phyloP scores from a whole-genome alignment of 2,888 invertebrate species.

The Rapana venosa region DNA sequence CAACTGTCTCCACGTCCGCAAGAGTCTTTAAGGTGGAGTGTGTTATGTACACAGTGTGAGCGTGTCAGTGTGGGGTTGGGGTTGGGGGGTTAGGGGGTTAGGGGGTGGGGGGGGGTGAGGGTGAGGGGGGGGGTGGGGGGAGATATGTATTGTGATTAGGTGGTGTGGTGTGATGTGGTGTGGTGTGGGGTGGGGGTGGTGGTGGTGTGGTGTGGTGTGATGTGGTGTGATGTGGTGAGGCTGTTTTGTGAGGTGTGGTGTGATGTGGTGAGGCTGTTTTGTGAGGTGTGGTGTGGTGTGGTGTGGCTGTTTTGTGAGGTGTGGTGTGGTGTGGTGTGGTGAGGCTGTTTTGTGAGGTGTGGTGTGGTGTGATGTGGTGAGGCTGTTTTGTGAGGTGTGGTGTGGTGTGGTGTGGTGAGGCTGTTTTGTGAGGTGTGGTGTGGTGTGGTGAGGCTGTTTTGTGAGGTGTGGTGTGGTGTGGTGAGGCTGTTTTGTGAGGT shows the following conservation, averaged over 20 bases:
- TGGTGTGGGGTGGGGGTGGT: neutral
- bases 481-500: no score
- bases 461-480: slow-evolving; percentile 4
- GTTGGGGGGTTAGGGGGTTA: neutral
- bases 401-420: no score
- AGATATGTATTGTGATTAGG: neutral
- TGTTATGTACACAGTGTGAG: neutral
- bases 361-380: no score
- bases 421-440: neutral
- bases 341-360: no score
- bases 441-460: neutral
- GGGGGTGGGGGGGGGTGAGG: neutral
- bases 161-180: neutral
- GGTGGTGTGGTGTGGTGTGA: neutral
- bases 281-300: no score
- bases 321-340: no score
- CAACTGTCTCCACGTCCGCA: neutral
- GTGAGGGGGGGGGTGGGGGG: neutral
- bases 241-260: no score
- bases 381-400: no score
- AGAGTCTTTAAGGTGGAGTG: neutral
- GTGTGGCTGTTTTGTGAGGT: no score
- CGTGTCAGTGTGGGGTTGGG: neutral
- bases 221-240: no score
- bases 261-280: no score